These are phyloP conservation scores for Daboia siamensis DNA, from an alignment of 2,113 vertebrate species.

Conservation along the genomic window DNA sequence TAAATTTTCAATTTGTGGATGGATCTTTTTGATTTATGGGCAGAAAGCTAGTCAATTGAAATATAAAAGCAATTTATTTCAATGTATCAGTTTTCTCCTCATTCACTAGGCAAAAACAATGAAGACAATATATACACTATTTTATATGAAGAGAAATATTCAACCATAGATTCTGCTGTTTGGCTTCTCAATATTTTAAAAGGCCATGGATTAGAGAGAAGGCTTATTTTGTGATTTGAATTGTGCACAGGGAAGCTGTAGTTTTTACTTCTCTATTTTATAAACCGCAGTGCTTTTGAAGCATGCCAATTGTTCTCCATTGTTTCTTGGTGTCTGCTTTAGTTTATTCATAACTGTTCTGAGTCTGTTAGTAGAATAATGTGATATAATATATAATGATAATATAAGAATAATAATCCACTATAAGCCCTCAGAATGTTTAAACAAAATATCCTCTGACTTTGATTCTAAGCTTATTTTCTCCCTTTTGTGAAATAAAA, in stretches of 20 bases:
- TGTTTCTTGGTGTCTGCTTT: too few species aligned
- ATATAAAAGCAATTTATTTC: too few species aligned
- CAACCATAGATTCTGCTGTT: neutral
- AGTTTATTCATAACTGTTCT: too few species aligned
- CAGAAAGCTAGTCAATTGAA: too few species aligned
- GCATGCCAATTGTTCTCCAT: neutral
- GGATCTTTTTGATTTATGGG: too few species aligned
- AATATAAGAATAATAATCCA: too few species aligned
- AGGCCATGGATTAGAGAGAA: neutral
- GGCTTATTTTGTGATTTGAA: neutral
- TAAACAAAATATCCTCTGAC: neutral
- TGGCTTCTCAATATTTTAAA: neutral
- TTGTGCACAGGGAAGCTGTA: neutral
- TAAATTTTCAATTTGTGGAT: too few species aligned
- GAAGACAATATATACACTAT: too few species aligned
- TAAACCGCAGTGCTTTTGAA: neutral
- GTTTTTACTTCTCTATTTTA: neutral
- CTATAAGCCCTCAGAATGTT: neutral
- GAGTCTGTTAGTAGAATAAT: neutral
- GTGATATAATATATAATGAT: too few species aligned
- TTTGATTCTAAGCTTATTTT: neutral
- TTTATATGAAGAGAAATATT: neutral
- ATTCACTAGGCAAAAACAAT: neutral
- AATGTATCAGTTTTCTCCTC: too few species aligned
- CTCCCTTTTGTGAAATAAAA: neutral